Conservation (phyloP, 2,113 vertebrate genomes). For the Podarcis muralis region DNA sequence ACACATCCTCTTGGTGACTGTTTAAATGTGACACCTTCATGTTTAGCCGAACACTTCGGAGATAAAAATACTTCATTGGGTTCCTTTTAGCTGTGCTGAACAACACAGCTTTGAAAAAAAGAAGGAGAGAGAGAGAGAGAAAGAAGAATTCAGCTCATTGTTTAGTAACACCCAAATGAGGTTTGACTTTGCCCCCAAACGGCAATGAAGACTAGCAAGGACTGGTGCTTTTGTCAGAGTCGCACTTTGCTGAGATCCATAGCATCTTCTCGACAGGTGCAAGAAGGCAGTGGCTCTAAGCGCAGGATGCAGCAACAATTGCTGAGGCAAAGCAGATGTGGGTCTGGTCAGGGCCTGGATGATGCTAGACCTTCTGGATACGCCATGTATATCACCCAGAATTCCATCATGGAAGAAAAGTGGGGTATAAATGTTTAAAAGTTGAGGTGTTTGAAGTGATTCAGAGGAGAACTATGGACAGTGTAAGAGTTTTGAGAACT, state of each 20-base stretch:
- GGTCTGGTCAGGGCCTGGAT: too few relatives aligned
- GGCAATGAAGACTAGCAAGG: neutral
- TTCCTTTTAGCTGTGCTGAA: slow-evolving; percentile 5
- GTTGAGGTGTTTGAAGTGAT: too few relatives aligned
- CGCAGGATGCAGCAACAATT: neutral
- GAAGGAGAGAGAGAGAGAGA: neutral
- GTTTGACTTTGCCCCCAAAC: slow-evolving; percentile 11
- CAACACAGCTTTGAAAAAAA: neutral
- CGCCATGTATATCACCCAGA: too few relatives aligned
- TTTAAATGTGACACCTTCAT: neutral
- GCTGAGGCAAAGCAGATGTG: too few relatives aligned
- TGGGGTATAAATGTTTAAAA: too few relatives aligned
- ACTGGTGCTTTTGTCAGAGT: neutral
- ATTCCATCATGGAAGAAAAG: too few relatives aligned
- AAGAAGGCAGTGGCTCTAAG: neutral
- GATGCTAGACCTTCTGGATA: too few relatives aligned
- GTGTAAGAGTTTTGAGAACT: too few relatives aligned
- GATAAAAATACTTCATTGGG: slow-evolving; percentile 31
- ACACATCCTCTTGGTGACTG: neutral
- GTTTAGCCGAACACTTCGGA: slow-evolving; percentile 12
- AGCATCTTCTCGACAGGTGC: neutral
- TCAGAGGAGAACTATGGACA: too few relatives aligned
- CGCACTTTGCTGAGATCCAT: neutral
- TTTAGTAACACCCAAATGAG: slow-evolving; percentile 16
- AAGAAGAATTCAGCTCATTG: rapidly evolving